A percentile compares a stretch with the other conserved stretches of the same genome.
Conservation (phyloP, 2,888 invertebrate genomes). For the Clostera curtula region DNA sequence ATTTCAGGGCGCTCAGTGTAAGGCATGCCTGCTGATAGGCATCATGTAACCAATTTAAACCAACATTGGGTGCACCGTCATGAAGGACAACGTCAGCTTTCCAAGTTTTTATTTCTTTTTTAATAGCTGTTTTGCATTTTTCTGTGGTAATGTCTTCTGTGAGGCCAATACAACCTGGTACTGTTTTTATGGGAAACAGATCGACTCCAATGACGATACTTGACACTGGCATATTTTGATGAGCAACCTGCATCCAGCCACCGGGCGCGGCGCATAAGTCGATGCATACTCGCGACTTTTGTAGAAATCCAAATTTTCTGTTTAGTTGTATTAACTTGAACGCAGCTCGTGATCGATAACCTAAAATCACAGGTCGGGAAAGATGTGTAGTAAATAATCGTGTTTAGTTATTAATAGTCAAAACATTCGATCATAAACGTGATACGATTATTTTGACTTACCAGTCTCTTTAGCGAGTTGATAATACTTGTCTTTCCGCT, state of each 20-base stretch:
- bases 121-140: slow-evolving; percentile 87
- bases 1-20: slow-evolving; percentile 93
- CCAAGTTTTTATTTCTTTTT: slow-evolving; percentile 93
- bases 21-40: slow-evolving; percentile 95
- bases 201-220: slow-evolving; percentile 97
- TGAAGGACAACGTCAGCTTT: slow-evolving; percentile 97
- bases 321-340: slow-evolving; percentile 99
- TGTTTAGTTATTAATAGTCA: too few relatives aligned
- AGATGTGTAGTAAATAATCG: too few relatives aligned
- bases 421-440: too few relatives aligned
- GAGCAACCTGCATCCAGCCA: slow-evolving; percentile 99
- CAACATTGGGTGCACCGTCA: slow-evolving; percentile 99
- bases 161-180: slow-evolving; percentile 92
- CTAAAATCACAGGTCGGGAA: slow-evolving; percentile 74
- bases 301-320: slow-evolving; percentile 96
- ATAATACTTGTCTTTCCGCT: slow-evolving; percentile 98
- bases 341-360: slow-evolving; percentile 98
- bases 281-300: slow-evolving; percentile 95
- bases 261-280: slow-evolving; percentile 99
- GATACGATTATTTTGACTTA: slow-evolving; percentile 63
- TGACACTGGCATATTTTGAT: slow-evolving; percentile 97
- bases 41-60: slow-evolving; percentile 97
- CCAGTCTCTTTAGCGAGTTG: slow-evolving; percentile 99
- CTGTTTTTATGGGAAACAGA: slow-evolving; percentile 90
- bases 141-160: slow-evolving; percentile 98